phyloP scores from a whole-genome alignment of 1,140 invertebrate genomes.

The Dendroctonus ponderosae region DNA sequence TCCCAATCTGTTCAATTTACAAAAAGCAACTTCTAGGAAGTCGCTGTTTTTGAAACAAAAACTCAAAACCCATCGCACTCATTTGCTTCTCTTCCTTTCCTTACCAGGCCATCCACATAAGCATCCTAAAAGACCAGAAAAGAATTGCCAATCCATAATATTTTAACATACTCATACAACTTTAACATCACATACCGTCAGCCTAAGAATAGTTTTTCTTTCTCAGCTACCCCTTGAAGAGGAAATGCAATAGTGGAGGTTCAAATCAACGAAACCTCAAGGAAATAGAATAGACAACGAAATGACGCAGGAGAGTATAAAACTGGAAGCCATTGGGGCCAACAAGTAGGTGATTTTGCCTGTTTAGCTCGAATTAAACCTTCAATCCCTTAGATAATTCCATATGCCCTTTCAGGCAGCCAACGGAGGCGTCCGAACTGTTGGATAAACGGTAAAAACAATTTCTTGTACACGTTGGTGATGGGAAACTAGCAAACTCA shows the following conservation, averaged over 20 bases:
- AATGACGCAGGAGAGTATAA: conserved; percentile 21
- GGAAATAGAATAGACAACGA: neutral
- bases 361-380: neutral
- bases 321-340: conserved; percentile 16
- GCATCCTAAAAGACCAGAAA: no score
- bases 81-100: no score
- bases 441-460: conserved; percentile 14
- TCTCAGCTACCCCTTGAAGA: neutral
- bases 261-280: neutral
- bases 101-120: no score
- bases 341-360: conserved; percentile 21
- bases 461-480: conserved; percentile 8
- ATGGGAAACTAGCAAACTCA: neutral
- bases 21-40: no score
- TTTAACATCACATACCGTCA: neutral
- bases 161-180: no score
- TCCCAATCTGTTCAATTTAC: no score
- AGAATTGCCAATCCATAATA: no score
- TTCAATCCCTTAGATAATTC: conserved; percentile 1
- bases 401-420: conserved; percentile 22
- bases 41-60: no score
- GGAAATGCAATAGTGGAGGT: neutral
- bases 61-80: no score
- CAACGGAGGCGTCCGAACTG: conserved; percentile 12
- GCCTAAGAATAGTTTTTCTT: neutral